These are phyloP conservation scores for Nomada hirtipes DNA, from an alignment of 2,888 invertebrate genomes.

Conservation along the genomic window DNA sequence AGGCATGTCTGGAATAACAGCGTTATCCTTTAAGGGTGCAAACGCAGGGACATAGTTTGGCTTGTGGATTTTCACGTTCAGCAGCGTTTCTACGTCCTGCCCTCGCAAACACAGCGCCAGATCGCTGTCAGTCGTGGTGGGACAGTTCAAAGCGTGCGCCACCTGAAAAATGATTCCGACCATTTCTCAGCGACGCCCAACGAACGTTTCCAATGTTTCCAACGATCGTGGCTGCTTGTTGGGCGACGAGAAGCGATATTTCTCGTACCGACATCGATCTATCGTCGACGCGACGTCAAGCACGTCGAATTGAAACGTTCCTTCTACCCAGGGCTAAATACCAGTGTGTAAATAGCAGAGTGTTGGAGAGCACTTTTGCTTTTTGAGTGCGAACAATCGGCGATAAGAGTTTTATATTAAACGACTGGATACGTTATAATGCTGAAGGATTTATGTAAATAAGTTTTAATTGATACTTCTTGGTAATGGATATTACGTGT, in stretches of 20 bases:
- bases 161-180: slow-evolving; percentile 82
- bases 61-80: slow-evolving; percentile 80
- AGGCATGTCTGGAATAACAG: slow-evolving; percentile 93
- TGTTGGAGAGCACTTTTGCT: neutral
- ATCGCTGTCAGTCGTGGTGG: slow-evolving; percentile 86
- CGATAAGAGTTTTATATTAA: neutral
- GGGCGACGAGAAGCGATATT: slow-evolving; percentile 59
- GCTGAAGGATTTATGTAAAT: neutral
- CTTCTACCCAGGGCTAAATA: neutral
- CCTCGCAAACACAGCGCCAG: slow-evolving; percentile 86
- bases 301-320: slow-evolving; percentile 13
- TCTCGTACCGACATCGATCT: slow-evolving; percentile 37
- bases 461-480: neutral
- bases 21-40: slow-evolving; percentile 95
- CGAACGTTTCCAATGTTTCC: slow-evolving; percentile 37
- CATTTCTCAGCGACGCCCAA: slow-evolving; percentile 50
- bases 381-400: neutral
- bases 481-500: neutral
- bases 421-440: neutral
- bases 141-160: slow-evolving; percentile 92
- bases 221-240: slow-evolving; percentile 36
- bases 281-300: slow-evolving; percentile 13
- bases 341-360: neutral
- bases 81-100: slow-evolving; percentile 77
- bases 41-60: slow-evolving; percentile 93